Conservation (phyloP, 1,140 invertebrate species). For the Vanessa atalanta region DNA sequence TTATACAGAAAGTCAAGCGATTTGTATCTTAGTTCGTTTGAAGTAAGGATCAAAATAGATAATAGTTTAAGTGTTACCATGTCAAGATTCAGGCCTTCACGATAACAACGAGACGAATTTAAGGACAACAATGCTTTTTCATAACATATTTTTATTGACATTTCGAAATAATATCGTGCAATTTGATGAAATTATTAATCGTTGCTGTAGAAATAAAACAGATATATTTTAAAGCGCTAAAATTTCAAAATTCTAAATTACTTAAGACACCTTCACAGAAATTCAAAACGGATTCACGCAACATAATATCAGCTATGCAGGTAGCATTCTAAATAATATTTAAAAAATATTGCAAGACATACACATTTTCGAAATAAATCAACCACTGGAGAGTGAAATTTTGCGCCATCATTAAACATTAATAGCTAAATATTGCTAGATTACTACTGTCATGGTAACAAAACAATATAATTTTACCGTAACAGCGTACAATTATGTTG, state of each 20-base stretch:
- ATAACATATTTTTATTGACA: not conserved
- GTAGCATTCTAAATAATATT: not conserved
- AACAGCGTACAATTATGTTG: not conserved
- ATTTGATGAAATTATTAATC: too few relatives aligned
- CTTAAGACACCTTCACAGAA: not conserved
- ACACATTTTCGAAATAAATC: slow-evolving; percentile 1
- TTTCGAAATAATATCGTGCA: too few relatives aligned
- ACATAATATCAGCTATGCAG: not conserved
- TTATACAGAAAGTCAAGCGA: not conserved
- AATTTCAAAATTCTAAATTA: not conserved
- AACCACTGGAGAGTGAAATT: not conserved
- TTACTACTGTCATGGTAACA: not conserved
- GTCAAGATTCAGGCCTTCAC: slow-evolving; percentile 29
- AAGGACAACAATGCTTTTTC: slow-evolving; percentile 8
- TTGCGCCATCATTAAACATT: not conserved
- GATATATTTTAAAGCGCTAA: not conserved
- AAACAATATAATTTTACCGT: not conserved
- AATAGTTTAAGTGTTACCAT: slow-evolving; percentile 2
- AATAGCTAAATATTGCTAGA: too few relatives aligned
- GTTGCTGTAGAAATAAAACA: not conserved
- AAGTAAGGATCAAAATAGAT: slow-evolving; percentile 10
- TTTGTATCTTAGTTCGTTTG: slow-evolving; percentile 9
- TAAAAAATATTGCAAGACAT: not conserved
- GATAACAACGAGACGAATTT: slow-evolving; percentile 27
- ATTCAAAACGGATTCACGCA: not conserved